These are phyloP conservation scores for Eurystomus glaucurus DNA, from an alignment of 2,797 vertebrate species.

Conservation along the genomic window DNA sequence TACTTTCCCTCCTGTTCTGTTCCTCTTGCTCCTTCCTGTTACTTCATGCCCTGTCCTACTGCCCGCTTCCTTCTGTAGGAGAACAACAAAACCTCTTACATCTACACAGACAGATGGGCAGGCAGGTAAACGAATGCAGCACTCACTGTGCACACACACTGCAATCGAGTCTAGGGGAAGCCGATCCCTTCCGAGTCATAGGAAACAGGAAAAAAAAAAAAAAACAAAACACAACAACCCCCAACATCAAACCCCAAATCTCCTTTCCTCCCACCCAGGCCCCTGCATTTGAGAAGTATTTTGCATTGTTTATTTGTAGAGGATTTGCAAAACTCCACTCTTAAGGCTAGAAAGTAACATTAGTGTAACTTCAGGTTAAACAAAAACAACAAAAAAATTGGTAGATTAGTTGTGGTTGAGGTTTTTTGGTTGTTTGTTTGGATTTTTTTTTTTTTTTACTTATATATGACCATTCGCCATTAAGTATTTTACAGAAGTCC, in stretches of 20 bases:
- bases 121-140: background rate
- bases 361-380: background rate
- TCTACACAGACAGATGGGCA: background rate
- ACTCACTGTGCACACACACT: rapidly evolving
- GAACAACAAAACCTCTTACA: background rate
- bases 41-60: background rate
- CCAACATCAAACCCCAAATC: background rate
- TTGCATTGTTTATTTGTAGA: background rate
- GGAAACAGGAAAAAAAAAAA: background rate
- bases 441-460: background rate
- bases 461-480: background rate
- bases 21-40: background rate
- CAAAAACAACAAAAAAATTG: background rate
- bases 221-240: background rate
- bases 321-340: background rate
- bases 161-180: background rate
- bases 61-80: background rate
- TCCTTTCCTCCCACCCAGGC: background rate
- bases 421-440: background rate
- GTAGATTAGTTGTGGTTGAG: background rate
- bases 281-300: background rate
- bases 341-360: background rate
- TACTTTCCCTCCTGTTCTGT: background rate
- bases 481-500: background rate
- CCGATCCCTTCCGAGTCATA: background rate